phyloP scores from a whole-genome alignment of 2,113 vertebrate species.

The Gnathonemus longibarbis region DNA sequence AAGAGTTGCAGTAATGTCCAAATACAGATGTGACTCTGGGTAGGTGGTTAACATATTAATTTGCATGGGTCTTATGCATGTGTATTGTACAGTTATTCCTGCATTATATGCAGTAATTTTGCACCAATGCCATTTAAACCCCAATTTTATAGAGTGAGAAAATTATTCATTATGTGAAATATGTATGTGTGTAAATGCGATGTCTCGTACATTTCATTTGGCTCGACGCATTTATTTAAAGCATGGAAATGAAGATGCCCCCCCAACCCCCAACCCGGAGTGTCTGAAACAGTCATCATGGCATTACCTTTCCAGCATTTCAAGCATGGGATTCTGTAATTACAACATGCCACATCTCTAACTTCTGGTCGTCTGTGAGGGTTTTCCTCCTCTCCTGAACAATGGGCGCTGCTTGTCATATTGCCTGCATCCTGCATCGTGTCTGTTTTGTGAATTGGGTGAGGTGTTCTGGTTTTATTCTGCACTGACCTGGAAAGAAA shows the following conservation, averaged over 20 bases:
- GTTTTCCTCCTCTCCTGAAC: not conserved
- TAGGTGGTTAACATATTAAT: conserved; percentile 71
- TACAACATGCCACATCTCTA: not conserved
- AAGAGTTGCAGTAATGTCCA: conserved; percentile 59
- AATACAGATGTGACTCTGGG: conserved; percentile 68
- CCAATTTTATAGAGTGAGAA: not conserved
- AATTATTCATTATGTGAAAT: not conserved
- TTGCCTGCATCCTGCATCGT: conserved; percentile 10
- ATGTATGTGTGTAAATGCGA: conserved; percentile 5
- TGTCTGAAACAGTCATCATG: not conserved
- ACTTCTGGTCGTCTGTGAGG: not conserved
- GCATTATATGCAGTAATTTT: conserved; percentile 61
- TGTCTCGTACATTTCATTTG: not conserved
- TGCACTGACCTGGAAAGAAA: not conserved
- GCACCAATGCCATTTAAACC: not conserved
- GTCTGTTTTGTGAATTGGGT: not conserved
- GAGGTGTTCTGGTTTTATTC: not conserved
- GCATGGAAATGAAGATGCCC: not conserved
- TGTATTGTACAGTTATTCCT: conserved; percentile 66
- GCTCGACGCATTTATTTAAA: not conserved
- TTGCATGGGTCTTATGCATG: conserved; percentile 71
- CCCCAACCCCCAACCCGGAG: not conserved
- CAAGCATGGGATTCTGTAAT: conserved; percentile 16
- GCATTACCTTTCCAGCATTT: not conserved
- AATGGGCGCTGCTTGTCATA: not conserved